A percentile compares a stretch with the other conserved stretches of the same genome.
phyloP scores from a whole-genome alignment of 2,113 vertebrate species.

The Datnioides undecimradiatus region DNA sequence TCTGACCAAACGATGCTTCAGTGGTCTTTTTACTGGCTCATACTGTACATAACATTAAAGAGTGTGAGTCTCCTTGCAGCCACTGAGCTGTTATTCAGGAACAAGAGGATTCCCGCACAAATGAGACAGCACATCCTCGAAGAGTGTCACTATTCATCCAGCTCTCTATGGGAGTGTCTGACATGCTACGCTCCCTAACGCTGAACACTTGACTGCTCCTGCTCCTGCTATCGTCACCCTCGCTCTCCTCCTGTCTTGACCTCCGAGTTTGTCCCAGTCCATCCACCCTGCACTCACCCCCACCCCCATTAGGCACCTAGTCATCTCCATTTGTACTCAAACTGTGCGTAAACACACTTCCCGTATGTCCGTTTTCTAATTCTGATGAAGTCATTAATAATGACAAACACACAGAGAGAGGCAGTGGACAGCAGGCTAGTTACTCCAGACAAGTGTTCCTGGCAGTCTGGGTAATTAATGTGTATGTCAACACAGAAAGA shows the following conservation, averaged over 20 bases:
- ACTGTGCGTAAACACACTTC: slow-evolving; percentile 28
- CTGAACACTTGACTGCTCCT: slow-evolving; percentile 54
- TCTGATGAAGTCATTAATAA: slow-evolving; percentile 68
- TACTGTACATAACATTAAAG: slow-evolving; percentile 3
- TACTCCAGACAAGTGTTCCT: slow-evolving; percentile 78
- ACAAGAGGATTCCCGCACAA: slow-evolving; percentile 56
- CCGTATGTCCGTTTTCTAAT: slow-evolving; percentile 54
- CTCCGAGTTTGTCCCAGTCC: slow-evolving; percentile 48
- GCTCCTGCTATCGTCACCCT: slow-evolving; percentile 4
- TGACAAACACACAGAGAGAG: slow-evolving; percentile 34
- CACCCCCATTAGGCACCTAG: slow-evolving; percentile 17
- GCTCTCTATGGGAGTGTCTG: slow-evolving; percentile 68
- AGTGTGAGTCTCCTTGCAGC: not conserved
- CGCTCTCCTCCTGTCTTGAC: slow-evolving; percentile 51
- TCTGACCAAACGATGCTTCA: slow-evolving; percentile 17
- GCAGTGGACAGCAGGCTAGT: slow-evolving; percentile 67
- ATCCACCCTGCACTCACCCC: no score
- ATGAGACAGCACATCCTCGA: slow-evolving; percentile 58
- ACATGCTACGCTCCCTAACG: slow-evolving; percentile 77
- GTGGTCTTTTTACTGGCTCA: slow-evolving; percentile 9
- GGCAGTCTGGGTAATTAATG: slow-evolving; percentile 85
- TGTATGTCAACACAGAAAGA: slow-evolving; percentile 83
- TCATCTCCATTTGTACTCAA: slow-evolving; percentile 47
- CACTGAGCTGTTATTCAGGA: slow-evolving; percentile 15
- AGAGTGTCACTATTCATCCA: slow-evolving; percentile 62